These are phyloP conservation scores for Phlogophora meticulosa DNA, from an alignment of 2,888 invertebrate genomes.

Conservation along the genomic window DNA sequence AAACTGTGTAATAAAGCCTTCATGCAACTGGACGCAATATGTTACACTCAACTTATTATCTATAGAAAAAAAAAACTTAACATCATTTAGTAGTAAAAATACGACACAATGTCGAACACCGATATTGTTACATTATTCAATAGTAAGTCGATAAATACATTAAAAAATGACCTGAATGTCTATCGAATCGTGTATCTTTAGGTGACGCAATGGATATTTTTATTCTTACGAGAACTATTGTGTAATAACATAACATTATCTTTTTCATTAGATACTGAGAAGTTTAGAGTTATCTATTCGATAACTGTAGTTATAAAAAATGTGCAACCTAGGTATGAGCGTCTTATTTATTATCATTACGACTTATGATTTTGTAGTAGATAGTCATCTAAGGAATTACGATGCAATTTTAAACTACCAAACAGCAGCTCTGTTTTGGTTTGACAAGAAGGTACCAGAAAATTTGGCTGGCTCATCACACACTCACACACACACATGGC, in stretches of 20 bases:
- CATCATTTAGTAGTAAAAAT: not conserved
- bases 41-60: too few species aligned
- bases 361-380: too few species aligned
- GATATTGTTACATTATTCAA: conserved; percentile 16
- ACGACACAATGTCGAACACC: not conserved
- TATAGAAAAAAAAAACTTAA: not conserved
- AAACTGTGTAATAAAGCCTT: too few species aligned
- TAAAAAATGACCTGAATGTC: conserved; percentile 54
- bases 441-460: too few species aligned
- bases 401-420: too few species aligned
- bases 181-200: conserved; percentile 27
- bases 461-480: too few species aligned
- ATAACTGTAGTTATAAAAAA: not conserved
- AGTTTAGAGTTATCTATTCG: not conserved
- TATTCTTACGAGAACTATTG: conserved; percentile 36
- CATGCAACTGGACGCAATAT: too few species aligned
- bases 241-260: conserved; percentile 14
- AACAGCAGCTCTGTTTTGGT: too few species aligned
- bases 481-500: too few species aligned
- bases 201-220: conserved; percentile 43
- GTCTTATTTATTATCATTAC: too few species aligned
- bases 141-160: conserved; percentile 15
- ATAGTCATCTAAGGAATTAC: too few species aligned
- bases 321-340: not conserved
- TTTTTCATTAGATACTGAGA: conserved; percentile 11